Base-by-base conservation (phyloP, 2,888 invertebrate genomes). In the Kuschelorhynchus macadamiae region DNA sequence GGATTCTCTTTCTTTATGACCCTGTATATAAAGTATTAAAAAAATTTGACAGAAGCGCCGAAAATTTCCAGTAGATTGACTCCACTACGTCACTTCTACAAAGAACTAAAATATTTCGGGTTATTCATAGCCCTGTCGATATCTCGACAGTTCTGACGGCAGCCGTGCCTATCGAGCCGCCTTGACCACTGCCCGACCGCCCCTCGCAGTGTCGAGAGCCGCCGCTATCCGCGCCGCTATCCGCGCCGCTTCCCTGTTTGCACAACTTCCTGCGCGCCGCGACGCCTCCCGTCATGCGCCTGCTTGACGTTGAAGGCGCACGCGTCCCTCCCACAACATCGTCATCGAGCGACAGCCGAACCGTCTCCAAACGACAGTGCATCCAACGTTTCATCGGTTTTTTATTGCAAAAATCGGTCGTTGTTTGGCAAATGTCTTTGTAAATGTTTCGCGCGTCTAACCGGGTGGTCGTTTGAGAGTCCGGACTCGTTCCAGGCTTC, bases 271-370 rank as follows among this genome's bases (percentile, higher is more conserved):
- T 39, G 36, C 46, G 55, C 55, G 64, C 39, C 57, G 65, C 50
- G 65, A 59, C 57, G 65, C 42, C 44, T 52, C 25, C 42, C 59
- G 52, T 47, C 62, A 65, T 60, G 66, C 66, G 66, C 66, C 47
- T 42, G 50, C 50, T 14, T 46, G 74, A 74, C 71, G 32, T 44
- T 50, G 59, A 39, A 76, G 77, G 77, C 78, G 79, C 79, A 77
- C 76, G 78, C 79, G 67, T 62, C 21, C 56, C 62, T 32, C 57
- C 67, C 56, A 56, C 57, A 44, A 50, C 67, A 20, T 33, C 62
- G 67, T 67, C 79, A 81, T 81, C 81, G 81, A 82, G 79, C 80
- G 80, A 47, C 64, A 41, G 67, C 62, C 67, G 67, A 56, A 56
- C 50, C 61, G 86, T 36, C 53, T 53, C 32, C 56, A 57, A 57